These are phyloP conservation scores for Apis florea DNA, from an alignment of 1,140 invertebrate genomes.

Conservation along the genomic window DNA sequence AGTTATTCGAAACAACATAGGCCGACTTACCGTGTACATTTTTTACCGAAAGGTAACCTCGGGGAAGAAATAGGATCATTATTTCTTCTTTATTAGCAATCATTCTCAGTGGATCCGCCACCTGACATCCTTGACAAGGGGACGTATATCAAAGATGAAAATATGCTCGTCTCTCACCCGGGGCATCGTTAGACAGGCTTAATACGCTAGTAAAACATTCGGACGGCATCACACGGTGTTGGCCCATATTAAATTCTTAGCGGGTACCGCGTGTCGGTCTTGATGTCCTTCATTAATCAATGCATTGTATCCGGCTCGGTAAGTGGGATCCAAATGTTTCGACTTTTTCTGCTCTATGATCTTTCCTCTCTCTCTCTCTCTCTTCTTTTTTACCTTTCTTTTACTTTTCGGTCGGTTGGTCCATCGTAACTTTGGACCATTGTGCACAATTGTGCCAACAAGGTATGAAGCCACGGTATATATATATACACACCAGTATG, in stretches of 20 bases:
- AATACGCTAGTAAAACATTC: slow-evolving; percentile 66
- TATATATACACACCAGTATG: slow-evolving; percentile 25
- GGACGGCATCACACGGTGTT: slow-evolving; percentile 60
- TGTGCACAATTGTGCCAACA: slow-evolving; percentile 41
- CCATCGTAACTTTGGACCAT: slow-evolving; percentile 16
- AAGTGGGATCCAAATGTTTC: slow-evolving; percentile 68
- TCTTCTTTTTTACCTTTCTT: neutral
- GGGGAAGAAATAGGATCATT: slow-evolving; percentile 47
- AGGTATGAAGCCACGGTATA: slow-evolving; percentile 16
- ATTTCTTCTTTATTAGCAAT: slow-evolving; percentile 49
- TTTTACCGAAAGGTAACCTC: slow-evolving; percentile 38
- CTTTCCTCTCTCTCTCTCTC: neutral
- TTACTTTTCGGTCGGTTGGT: slow-evolving; percentile 5
- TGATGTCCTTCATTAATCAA: slow-evolving; percentile 70
- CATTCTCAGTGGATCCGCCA: slow-evolving; percentile 37
- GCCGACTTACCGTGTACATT: slow-evolving; percentile 20
- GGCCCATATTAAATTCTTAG: slow-evolving; percentile 69
- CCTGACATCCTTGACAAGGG: slow-evolving; percentile 44
- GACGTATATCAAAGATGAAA: slow-evolving; percentile 51
- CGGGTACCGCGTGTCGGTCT: slow-evolving; percentile 61
- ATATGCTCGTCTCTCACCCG: slow-evolving; percentile 47
- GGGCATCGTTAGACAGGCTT: slow-evolving; percentile 61
- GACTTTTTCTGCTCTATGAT: slow-evolving; percentile 10
- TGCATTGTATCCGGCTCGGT: slow-evolving; percentile 58
- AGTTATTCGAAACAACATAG: slow-evolving; percentile 29